Conservation (phyloP, 2,113 vertebrate genomes). For the Psilopsiagon aymara region DNA sequence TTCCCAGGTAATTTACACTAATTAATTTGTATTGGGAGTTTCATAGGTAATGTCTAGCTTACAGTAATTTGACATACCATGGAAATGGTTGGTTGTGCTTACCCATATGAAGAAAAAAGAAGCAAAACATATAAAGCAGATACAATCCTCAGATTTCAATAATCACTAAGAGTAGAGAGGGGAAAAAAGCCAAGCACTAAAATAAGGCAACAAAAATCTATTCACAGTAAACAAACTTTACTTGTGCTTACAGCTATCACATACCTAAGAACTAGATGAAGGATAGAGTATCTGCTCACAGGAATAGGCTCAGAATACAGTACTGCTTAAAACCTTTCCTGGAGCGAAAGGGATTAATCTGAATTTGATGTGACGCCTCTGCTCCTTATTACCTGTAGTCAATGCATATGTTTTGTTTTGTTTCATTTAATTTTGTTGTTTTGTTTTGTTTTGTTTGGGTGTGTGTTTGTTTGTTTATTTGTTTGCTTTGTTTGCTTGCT, state of each 20-base stretch:
- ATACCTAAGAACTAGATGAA: not conserved
- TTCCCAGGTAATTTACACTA: not conserved
- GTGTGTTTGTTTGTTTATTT: not conserved
- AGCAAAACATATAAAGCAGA: not conserved
- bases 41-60: not conserved
- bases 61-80: not conserved
- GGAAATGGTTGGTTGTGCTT: not conserved
- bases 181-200: not conserved
- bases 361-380: not conserved
- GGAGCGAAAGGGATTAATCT: not conserved
- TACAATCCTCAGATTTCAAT: not conserved
- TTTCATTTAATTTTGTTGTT: not conserved
- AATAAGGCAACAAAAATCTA: not conserved
- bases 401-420: accelerated
- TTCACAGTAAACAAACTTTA: not conserved
- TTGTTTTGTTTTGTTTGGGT: too few relatives aligned
- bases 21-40: not conserved
- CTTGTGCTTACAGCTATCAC: not conserved
- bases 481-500: too few relatives aligned
- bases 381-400: not conserved
- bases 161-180: not conserved
- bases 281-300: not conserved
- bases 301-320: not conserved
- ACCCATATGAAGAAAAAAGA: not conserved
- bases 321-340: not conserved